phyloP scores from a whole-genome alignment of 2,797 vertebrate genomes.

The Enteromius fasciolatus region DNA sequence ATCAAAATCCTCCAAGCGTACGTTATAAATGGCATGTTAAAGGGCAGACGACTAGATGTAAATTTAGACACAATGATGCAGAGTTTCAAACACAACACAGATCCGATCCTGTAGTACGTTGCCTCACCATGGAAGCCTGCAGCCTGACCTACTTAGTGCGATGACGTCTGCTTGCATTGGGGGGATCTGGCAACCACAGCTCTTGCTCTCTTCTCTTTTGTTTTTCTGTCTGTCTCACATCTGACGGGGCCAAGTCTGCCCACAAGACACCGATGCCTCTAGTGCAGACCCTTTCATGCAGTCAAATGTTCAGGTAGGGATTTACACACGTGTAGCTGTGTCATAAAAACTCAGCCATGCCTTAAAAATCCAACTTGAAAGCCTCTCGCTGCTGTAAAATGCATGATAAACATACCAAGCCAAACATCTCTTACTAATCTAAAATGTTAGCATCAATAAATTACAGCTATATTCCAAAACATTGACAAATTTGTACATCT shows the following conservation, averaged over 20 bases:
- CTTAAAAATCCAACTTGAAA: not conserved
- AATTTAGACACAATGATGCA: slow-evolving; percentile 24
- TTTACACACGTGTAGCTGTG: not conserved
- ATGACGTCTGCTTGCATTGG: slow-evolving; percentile 53
- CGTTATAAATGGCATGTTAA: slow-evolving; percentile 12
- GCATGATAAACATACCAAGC: slow-evolving; percentile 10
- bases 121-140: slow-evolving; percentile 58
- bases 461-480: slow-evolving; percentile 1
- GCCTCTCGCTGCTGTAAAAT: not conserved
- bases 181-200: slow-evolving; percentile 59
- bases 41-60: slow-evolving; percentile 4
- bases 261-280: slow-evolving; percentile 20
- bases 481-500: not conserved
- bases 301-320: not conserved
- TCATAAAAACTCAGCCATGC: slow-evolving; percentile 5
- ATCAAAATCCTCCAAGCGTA: not conserved
- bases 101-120: slow-evolving; percentile 54
- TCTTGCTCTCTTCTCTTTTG: slow-evolving; percentile 30
- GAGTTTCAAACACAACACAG: slow-evolving; percentile 32
- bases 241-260: slow-evolving; percentile 58
- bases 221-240: slow-evolving; percentile 37
- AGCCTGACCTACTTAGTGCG: slow-evolving; percentile 62
- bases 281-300: slow-evolving; percentile 11
- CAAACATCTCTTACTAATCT: not conserved
- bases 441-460: not conserved